Percentiles rank a stretch among this genome's conserved stretches.
phyloP scores from a whole-genome alignment of 2,113 vertebrate species.

The Micronycteris hirsuta region DNA sequence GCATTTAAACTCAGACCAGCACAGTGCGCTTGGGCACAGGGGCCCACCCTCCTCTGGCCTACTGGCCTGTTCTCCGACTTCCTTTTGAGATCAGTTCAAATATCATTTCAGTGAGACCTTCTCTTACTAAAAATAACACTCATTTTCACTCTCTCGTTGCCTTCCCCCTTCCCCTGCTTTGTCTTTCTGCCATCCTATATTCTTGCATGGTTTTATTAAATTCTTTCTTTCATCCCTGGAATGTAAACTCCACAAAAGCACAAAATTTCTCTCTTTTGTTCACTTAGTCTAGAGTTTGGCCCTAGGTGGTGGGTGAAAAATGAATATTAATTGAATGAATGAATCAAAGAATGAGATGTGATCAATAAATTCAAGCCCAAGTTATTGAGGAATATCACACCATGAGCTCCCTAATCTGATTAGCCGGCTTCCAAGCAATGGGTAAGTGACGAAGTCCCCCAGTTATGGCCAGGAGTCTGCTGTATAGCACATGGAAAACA shows the following conservation, averaged over 20 bases:
- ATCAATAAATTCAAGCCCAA: neutral
- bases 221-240: too few species aligned
- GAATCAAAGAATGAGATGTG: neutral
- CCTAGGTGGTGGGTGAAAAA: neutral
- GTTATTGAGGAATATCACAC: neutral
- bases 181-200: too few species aligned
- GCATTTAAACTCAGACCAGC: neutral
- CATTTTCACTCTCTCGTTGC: neutral
- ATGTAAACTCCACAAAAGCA: neutral
- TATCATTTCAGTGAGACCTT: neutral
- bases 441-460: neutral
- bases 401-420: neutral
- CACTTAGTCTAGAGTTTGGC: neutral
- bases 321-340: neutral
- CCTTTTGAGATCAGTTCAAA: neutral
- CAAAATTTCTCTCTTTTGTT: too few species aligned
- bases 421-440: neutral
- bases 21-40: too few species aligned
- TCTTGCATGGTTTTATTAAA: neutral
- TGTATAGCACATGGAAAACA: too few species aligned
- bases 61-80: neutral
- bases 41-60: neutral
- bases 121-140: neutral
- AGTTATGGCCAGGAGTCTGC: neutral
- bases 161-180: neutral